Evolutionary conservation across 1,140 invertebrate species (phyloP).

Genomic region (Ceratina calcarata): DNA sequence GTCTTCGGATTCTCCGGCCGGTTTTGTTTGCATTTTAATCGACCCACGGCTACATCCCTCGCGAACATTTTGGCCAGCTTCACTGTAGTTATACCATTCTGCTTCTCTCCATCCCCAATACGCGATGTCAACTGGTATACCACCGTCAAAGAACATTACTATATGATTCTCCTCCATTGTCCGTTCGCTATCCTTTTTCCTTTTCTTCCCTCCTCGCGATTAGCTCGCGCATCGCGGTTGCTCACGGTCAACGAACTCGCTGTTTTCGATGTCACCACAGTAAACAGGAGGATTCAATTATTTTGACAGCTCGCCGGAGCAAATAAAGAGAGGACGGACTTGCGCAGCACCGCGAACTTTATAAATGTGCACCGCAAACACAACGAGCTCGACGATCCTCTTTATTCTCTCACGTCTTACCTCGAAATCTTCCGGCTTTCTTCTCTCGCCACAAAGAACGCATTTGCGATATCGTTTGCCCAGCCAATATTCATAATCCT

Average conservation of each 20-base stretch:
- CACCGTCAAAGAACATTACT: not conserved
- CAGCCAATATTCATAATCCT: slow-evolving; percentile 8
- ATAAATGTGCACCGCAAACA: not conserved
- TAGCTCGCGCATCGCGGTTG: not conserved
- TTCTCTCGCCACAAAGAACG: not conserved
- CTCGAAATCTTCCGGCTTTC: not conserved
- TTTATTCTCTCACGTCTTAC: not conserved
- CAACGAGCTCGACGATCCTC: not conserved
- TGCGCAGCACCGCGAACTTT: not conserved
- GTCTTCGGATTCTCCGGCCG: not conserved
- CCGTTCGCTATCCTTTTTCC: not conserved
- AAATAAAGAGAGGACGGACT: not conserved
- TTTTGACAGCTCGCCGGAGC: not conserved
- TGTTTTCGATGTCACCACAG: not conserved
- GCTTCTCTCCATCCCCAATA: not conserved
- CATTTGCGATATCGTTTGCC: not conserved
- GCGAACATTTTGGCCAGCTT: slow-evolving; percentile 23
- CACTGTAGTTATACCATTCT: not conserved
- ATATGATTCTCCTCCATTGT: not conserved
- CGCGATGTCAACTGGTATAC: slow-evolving; percentile 1
- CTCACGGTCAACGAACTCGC: not conserved
- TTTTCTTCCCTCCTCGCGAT: not conserved
- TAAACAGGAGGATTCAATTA: slow-evolving; percentile 7
- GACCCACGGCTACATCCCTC: slow-evolving; percentile 22
- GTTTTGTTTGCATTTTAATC: slow-evolving; percentile 59